Base-by-base conservation (phyloP, 2,797 vertebrate species). In the Hybognathus amarus region DNA sequence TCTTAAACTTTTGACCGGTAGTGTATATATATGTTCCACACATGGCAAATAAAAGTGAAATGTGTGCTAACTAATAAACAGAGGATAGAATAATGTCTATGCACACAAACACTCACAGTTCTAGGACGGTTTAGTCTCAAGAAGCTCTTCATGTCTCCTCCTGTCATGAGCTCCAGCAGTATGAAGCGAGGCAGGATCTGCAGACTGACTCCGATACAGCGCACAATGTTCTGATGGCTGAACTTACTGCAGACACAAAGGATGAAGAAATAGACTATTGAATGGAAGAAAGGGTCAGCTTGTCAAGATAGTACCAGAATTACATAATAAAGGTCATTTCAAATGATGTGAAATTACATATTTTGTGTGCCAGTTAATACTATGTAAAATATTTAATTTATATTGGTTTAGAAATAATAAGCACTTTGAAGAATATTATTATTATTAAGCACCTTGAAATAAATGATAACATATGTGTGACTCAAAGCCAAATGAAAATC, bases 71-170 rank as follows among this genome's bases (percentile, higher is more conserved):
- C 6, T 38, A 12, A 22, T 15, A 64, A 36, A 68, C 33, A 11
- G 7, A 67, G 17, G n/a, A 30, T 2, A 17, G 24, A 24, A 33
- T 13, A 10, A 30, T 38, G 47, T 75, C 6, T 42, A 1, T 18
- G 22, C 47, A 70, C 47, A 70, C 0, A 42, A 13, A 61, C 83
- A 93, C 96, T 89, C 85, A 98, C 97, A 90, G 91, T 90, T 86
- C 94, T 93, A n/a, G 96, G 97, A 8, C 95, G 90, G 91, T 97
- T 97, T 80, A 96, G 94, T 85, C 97, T 95, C 85, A 98, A 93
- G 89, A 99, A 99, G 91, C 92, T 97, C 92, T 98, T 98, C 96
- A 98, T 96, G 82, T 98, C 97, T 87, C 97, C 97, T 79, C 97
- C 96, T 20, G 96, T 96, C 97, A 98, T 98, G 80, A 99, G 95